Base-by-base conservation (phyloP, 2,113 vertebrate genomes). In the Columba livia region DNA sequence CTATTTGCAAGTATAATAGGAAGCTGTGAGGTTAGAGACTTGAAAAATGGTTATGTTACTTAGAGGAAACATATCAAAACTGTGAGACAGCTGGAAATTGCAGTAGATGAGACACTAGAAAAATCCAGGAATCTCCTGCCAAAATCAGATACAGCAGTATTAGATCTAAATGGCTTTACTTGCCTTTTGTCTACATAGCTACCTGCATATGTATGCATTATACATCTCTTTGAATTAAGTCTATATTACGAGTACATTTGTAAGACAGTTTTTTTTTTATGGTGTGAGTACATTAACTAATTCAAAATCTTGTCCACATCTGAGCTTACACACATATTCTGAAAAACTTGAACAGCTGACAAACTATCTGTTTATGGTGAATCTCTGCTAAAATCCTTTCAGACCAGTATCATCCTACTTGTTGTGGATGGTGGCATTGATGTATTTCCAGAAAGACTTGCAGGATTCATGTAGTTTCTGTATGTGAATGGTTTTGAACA, bases 1-100 rank as follows among this genome's bases (percentile, higher is more conserved):
- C 65, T 91, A 94, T 95, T 93, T 94, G 88, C 85, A 97, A 95
- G 95, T 96, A 97, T 96, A 96, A 96, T 96, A 79, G 36, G 79
- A 90, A 88, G 32, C 69, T 94, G 70, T 73, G 82, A 94, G 15
- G 78, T 66, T 95, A 62, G 21, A 47, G 56, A 66, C 67, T 79
- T 94, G 90, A 95, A 93, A 96, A 94, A 93, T 70, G 18, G 64
- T 80, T 94, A 73, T 51, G 48, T 70, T 95, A 88, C 87, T 96
- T 93, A 83, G 17, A 94, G 90, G 71, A 95, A 94, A 95, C 64
- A 51, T 66, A 89, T 78, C 51, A 91, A 94, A 94, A 93, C 51
- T 58, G 71, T 83, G 42, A 94, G 71, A 93, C 79, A 88, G 75
- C 36, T 95, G 90, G 91, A 93, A 95, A 96, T 77, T 74, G 38